Percentiles rank a stretch among this genome's conserved stretches.
phyloP scores from a whole-genome alignment of 2,113 vertebrate species.

The Strix aluco region DNA sequence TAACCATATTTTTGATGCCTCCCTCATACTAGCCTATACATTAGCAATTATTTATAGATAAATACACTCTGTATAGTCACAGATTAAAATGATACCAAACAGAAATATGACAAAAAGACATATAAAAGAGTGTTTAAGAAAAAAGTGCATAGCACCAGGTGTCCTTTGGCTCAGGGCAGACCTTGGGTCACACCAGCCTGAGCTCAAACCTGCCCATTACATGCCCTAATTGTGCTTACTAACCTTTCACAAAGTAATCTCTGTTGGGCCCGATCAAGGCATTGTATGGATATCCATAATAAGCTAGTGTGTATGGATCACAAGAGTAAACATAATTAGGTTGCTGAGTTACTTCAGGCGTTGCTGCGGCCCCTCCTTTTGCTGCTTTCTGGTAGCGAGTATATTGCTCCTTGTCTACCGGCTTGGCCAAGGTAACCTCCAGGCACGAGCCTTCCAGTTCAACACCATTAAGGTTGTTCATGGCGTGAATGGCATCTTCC shows the following conservation, averaged over 20 bases:
- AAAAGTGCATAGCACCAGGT: not conserved
- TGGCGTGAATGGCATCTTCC: conserved; percentile 93
- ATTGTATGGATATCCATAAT: conserved; percentile 96
- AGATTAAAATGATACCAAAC: not conserved
- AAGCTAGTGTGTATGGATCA: conserved; percentile 93
- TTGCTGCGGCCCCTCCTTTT: conserved; percentile 76
- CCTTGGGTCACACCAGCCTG: not conserved
- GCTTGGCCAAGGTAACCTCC: conserved; percentile 97
- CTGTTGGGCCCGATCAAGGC: conserved; percentile 96
- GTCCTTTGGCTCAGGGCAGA: not conserved
- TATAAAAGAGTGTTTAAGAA: not conserved
- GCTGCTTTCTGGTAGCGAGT: conserved; percentile 97
- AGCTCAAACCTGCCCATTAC: not conserved
- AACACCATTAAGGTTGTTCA: conserved; percentile 92
- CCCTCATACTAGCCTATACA: not conserved
- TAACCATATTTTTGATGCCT: not conserved
- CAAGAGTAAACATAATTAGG: conserved; percentile 95
- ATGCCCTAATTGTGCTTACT: conserved; percentile 62
- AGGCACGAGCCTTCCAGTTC: conserved; percentile 96
- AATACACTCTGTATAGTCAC: not conserved
- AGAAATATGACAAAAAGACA: not conserved
- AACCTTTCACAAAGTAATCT: conserved; percentile 99
- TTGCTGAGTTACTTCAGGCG: conserved; percentile 75
- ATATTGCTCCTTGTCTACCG: conserved; percentile 98
- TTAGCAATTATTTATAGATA: not conserved